phyloP scores from a whole-genome alignment of 2,113 vertebrate genomes.

The Hyperopisus bebe region DNA sequence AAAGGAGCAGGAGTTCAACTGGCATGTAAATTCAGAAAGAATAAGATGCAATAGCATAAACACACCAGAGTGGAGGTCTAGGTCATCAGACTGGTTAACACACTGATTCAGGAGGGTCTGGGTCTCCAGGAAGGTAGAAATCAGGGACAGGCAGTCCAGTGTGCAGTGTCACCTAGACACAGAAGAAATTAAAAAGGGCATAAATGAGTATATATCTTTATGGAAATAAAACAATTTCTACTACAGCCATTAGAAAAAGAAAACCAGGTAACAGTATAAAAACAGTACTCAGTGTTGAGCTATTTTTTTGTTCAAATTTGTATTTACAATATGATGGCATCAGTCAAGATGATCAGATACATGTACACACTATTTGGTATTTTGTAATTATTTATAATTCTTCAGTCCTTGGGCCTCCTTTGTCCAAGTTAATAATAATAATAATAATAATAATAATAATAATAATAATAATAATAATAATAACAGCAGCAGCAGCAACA shows the following conservation, averaged over 20 bases:
- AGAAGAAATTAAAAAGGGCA: neutral
- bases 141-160: constrained; percentile 89
- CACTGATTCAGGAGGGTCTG: constrained; percentile 60
- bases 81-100: constrained; percentile 43
- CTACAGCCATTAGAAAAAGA: neutral
- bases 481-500: too few species aligned
- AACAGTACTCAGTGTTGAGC: neutral
- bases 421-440: neutral
- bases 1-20: neutral
- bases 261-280: neutral
- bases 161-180: constrained; percentile 83
- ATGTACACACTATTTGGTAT: neutral
- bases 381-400: neutral
- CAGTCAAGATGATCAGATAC: neutral
- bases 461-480: too few species aligned
- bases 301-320: neutral
- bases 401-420: neutral
- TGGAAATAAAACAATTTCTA: neutral
- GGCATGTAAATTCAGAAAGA: neutral
- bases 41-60: constrained; percentile 18
- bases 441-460: too few species aligned
- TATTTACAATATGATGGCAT: neutral
- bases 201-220: neutral
- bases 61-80: constrained; percentile 14
- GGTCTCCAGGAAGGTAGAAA: constrained; percentile 77